Percentiles rank a stretch among this genome's conserved stretches.
Conservation (phyloP, 2,797 vertebrate genomes). For the Molossus alvarezi region DNA sequence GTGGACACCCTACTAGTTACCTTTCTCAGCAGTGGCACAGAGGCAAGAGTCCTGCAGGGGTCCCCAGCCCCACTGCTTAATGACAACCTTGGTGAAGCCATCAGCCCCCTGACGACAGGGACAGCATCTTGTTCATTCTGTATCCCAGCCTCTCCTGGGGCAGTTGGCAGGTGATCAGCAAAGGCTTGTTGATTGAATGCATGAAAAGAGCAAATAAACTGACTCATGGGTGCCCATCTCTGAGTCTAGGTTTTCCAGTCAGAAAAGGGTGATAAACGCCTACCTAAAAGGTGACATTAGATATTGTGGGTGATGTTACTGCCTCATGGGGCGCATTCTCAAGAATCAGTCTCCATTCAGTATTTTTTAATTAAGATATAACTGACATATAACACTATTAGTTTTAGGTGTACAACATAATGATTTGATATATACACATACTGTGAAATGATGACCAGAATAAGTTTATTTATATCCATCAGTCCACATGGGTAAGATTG, state of each 20-base stretch:
- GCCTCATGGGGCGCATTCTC: not conserved
- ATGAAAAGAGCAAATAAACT: conserved; percentile 30
- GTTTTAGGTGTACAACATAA: not conserved
- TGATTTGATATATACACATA: not conserved
- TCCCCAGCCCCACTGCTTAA: accelerated
- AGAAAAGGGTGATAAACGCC: not conserved
- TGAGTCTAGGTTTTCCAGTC: not conserved
- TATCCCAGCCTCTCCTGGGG: not conserved
- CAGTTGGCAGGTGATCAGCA: not conserved
- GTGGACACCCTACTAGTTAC: accelerated
- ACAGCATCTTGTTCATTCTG: not conserved
- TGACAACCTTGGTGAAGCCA: not conserved
- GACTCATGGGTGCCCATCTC: not conserved
- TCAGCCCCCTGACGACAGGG: not conserved
- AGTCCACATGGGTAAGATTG: not conserved
- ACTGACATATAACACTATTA: not conserved
- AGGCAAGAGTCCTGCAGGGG: not conserved
- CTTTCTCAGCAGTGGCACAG: not conserved
- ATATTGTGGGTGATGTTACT: not conserved
- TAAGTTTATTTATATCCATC: not conserved
- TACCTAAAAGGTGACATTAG: not conserved
- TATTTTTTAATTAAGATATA: not conserved
- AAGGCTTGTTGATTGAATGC: not conserved
- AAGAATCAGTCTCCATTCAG: not conserved
- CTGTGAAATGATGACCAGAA: not conserved